phyloP scores from a whole-genome alignment of 2,113 vertebrate species.

The Nycticorax nycticorax region DNA sequence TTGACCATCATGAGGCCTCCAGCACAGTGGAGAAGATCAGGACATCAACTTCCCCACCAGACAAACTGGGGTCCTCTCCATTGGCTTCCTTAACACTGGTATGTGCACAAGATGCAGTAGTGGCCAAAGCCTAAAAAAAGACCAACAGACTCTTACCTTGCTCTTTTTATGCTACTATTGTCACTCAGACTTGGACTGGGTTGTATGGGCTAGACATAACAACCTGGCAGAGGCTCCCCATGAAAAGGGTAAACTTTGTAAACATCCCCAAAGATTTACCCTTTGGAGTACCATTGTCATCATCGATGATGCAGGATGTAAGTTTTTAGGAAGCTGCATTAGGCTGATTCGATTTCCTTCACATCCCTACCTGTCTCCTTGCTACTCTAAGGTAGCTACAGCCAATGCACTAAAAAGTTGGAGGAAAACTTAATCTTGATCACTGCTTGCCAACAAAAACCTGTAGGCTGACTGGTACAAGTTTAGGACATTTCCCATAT shows the following conservation, averaged over 20 bases:
- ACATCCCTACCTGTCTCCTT: not conserved
- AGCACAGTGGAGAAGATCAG: not conserved
- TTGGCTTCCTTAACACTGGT: too few species aligned
- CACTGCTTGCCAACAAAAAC: not conserved
- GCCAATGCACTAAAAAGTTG: not conserved
- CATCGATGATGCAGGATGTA: not conserved
- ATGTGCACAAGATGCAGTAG: not conserved
- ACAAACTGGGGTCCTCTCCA: not conserved
- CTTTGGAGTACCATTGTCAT: not conserved
- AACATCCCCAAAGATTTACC: not conserved
- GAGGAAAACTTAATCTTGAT: not conserved
- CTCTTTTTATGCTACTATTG: not conserved
- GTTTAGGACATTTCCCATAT: not conserved
- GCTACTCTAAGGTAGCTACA: not conserved
- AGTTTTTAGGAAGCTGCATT: not conserved
- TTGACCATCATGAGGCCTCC: not conserved
- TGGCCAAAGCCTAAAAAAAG: not conserved
- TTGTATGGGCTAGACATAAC: not conserved
- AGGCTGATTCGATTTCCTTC: not conserved
- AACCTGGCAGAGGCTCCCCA: not conserved
- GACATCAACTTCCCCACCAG: not conserved
- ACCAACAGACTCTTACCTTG: not conserved
- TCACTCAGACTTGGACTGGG: not conserved
- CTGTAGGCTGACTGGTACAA: not conserved
- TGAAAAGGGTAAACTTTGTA: not conserved